Percentiles rank a stretch among this genome's conserved stretches.
These are phyloP conservation scores for Seriola quinqueradiata DNA, from an alignment of 2,113 vertebrate genomes.

Conservation along the genomic window DNA sequence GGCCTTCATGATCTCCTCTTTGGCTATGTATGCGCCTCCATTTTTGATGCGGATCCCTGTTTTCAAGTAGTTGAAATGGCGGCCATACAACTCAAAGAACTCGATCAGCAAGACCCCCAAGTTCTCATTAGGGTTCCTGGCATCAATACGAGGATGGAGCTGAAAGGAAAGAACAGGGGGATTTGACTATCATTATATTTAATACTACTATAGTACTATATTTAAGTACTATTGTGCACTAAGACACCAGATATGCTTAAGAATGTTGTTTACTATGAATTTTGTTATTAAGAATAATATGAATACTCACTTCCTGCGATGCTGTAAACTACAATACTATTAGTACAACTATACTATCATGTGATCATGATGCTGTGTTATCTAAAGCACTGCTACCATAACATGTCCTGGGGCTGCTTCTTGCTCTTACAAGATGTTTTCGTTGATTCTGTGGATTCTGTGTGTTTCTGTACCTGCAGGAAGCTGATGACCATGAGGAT, in stretches of 20 bases:
- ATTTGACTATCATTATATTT: neutral
- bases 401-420: neutral
- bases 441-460: neutral
- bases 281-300: neutral
- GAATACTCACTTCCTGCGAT: neutral
- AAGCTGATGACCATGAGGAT: conserved; percentile 90
- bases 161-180: conserved; percentile 64
- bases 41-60: conserved; percentile 98
- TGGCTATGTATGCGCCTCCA: conserved; percentile 95
- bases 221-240: neutral
- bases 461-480: conserved; percentile 80
- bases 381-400: no score
- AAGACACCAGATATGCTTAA: neutral
- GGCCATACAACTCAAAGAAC: conserved; percentile 98
- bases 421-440: neutral
- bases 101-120: conserved; percentile 97
- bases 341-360: no score
- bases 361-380: no score
- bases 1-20: conserved; percentile 97
- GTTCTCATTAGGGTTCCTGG: conserved; percentile 92
- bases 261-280: neutral
- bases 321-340: no score
- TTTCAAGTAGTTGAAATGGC: conserved; percentile 99
- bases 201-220: neutral
- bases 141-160: conserved; percentile 96